These are phyloP conservation scores for Tanypteryx hageni DNA, from an alignment of 2,888 invertebrate genomes.

Conservation along the genomic window DNA sequence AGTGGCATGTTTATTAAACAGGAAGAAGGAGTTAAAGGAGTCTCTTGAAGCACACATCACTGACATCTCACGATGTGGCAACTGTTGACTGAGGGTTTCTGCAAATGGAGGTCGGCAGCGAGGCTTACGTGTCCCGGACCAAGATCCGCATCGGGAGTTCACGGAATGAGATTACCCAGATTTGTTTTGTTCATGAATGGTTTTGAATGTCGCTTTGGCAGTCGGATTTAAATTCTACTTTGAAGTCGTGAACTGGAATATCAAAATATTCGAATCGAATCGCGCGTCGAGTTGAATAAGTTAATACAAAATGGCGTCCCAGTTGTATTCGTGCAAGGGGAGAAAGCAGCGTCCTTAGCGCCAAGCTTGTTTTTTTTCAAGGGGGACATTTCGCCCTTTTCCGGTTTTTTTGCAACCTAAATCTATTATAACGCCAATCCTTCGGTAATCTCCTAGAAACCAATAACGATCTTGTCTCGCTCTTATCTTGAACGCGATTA, in stretches of 20 bases:
- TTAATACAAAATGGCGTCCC: no score
- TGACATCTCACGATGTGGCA: background rate
- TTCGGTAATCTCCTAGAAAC: background rate
- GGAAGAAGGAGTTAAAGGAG: background rate
- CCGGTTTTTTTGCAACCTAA: background rate
- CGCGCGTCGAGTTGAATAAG: no score
- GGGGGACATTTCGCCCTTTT: no score
- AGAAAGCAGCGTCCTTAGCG: no score
- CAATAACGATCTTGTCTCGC: background rate
- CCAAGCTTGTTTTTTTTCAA: no score
- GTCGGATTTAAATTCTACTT: no score
- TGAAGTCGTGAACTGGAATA: no score
- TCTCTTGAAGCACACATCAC: background rate
- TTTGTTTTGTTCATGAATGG: no score
- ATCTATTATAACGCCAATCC: background rate
- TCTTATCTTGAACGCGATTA: background rate
- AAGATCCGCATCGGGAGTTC: background rate
- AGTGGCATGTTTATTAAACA: slow-evolving; percentile 18
- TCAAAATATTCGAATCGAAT: no score
- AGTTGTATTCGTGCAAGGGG: no score
- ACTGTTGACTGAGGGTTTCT: background rate
- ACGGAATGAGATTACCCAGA: background rate
- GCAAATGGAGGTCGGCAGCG: background rate
- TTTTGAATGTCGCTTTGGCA: no score
- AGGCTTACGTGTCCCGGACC: background rate